phyloP scores from a whole-genome alignment of 1,140 invertebrate genomes.

The Drosophila bipectinata region DNA sequence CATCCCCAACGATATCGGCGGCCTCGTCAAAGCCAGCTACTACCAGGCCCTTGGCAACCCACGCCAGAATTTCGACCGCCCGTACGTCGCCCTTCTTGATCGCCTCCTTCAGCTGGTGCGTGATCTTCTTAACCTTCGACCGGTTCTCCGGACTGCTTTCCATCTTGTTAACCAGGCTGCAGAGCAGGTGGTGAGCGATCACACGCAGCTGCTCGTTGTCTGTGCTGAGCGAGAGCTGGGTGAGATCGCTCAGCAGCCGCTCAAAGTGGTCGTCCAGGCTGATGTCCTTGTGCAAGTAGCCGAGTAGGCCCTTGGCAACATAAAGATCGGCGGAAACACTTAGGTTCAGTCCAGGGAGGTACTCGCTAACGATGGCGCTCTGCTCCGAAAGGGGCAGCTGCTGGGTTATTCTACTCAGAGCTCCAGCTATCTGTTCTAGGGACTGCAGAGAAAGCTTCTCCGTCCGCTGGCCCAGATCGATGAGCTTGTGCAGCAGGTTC shows the following conservation, averaged over 20 bases:
- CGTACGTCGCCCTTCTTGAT: slow-evolving; percentile 69
- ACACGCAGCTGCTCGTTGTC: slow-evolving; percentile 64
- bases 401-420: slow-evolving; percentile 65
- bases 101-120: slow-evolving; percentile 47
- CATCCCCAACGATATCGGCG: slow-evolving; percentile 72
- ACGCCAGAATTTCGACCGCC: slow-evolving; percentile 72
- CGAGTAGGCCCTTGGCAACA: slow-evolving; percentile 71
- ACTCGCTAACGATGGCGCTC: slow-evolving; percentile 69
- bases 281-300: slow-evolving; percentile 72
- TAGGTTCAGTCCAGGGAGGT: slow-evolving; percentile 66
- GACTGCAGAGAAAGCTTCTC: slow-evolving; percentile 34
- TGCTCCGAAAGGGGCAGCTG: slow-evolving; percentile 72
- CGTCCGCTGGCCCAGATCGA: slow-evolving; percentile 50
- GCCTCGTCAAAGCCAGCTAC: slow-evolving; percentile 71
- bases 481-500: slow-evolving; percentile 65
- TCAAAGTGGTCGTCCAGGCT: slow-evolving; percentile 78
- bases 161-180: slow-evolving; percentile 79
- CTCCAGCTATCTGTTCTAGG: slow-evolving; percentile 57
- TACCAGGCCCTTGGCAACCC: slow-evolving; percentile 76
- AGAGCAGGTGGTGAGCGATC: slow-evolving; percentile 73
- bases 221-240: slow-evolving; percentile 57
- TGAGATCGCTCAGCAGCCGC: slow-evolving; percentile 69
- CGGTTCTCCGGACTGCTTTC: slow-evolving; percentile 55
- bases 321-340: slow-evolving; percentile 65
- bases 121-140: slow-evolving; percentile 48